phyloP scores from a whole-genome alignment of 2,113 vertebrate species.

The Dolichallabes microphthalmus region DNA sequence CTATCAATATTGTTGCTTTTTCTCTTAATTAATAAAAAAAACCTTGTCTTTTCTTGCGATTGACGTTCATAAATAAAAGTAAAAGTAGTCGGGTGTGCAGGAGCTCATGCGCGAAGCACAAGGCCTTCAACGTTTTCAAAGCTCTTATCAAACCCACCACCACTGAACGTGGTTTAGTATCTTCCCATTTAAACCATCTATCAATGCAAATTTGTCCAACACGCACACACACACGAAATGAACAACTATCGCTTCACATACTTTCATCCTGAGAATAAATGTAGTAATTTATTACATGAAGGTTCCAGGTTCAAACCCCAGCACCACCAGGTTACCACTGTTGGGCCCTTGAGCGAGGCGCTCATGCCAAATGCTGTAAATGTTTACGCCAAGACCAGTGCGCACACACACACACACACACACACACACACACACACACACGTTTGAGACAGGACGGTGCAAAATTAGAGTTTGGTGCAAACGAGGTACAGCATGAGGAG shows the following conservation, averaged over 20 bases:
- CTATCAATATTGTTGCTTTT: conserved; percentile 6
- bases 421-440: not conserved
- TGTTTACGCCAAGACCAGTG: not conserved
- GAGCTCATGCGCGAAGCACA: not conserved
- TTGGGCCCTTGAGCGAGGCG: too few relatives aligned
- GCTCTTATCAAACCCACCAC: not conserved
- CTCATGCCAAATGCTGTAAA: too few relatives aligned
- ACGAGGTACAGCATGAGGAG: not conserved
- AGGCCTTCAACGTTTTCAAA: not conserved
- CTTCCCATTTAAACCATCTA: not conserved
- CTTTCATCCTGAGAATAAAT: not conserved
- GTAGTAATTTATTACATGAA: not conserved
- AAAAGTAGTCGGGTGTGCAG: conserved; percentile 12
- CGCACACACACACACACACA: not conserved
- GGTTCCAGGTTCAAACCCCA: too few relatives aligned
- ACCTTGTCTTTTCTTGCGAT: not conserved
- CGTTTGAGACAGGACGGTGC: not conserved
- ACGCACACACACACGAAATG: not conserved
- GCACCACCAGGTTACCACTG: too few relatives aligned
- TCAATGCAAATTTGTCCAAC: not conserved
- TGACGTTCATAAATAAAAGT: conserved; percentile 35
- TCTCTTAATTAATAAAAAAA: not conserved
- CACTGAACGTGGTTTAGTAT: not conserved
- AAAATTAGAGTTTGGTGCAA: not conserved
- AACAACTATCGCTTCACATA: not conserved